A percentile compares a stretch with the other conserved stretches of the same genome.
These are phyloP conservation scores for Drosophila atroscutellata DNA, from an alignment of 2,888 invertebrate genomes.

Conservation along the genomic window DNA sequence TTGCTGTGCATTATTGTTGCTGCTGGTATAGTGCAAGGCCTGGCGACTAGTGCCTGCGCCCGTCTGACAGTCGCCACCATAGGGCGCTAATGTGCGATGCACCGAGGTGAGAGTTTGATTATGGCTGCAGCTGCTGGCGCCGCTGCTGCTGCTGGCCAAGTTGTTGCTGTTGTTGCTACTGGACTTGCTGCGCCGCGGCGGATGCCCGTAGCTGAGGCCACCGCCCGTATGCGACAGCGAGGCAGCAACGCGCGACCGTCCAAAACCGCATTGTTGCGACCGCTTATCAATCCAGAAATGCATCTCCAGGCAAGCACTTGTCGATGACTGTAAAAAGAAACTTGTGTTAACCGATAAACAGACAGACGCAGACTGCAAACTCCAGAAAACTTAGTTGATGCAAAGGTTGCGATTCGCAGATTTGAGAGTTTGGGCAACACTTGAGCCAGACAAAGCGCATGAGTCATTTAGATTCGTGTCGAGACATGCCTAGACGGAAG, in stretches of 20 bases:
- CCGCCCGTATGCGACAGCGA: slow-evolving; percentile 88
- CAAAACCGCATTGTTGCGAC: slow-evolving; percentile 91
- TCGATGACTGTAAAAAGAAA: slow-evolving; percentile 41
- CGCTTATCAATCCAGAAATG: slow-evolving; percentile 96
- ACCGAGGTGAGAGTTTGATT: slow-evolving; percentile 53
- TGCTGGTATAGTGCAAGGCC: slow-evolving; percentile 53
- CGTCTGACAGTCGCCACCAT: slow-evolving; percentile 42
- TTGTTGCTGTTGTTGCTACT: slow-evolving; percentile 60
- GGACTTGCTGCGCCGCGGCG: slow-evolving; percentile 86
- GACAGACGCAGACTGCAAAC: slow-evolving; percentile 17
- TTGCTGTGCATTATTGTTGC: slow-evolving; percentile 53
- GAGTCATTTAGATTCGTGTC: slow-evolving; percentile 66
- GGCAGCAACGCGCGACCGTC: slow-evolving; percentile 89
- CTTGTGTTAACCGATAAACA: slow-evolving; percentile 28
- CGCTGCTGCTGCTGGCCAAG: slow-evolving; percentile 30
- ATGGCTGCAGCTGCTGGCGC: slow-evolving; percentile 40
- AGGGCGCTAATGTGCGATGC: slow-evolving; percentile 58
- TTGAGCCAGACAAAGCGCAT: slow-evolving; percentile 71
- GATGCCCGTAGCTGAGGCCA: slow-evolving; percentile 85
- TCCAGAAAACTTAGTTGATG: slow-evolving; percentile 61
- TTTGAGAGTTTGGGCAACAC: slow-evolving; percentile 16
- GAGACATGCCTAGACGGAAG: slow-evolving; percentile 71
- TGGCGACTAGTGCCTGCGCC: slow-evolving; percentile 69
- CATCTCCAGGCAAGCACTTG: slow-evolving; percentile 85
- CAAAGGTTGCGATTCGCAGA: slow-evolving; percentile 10